A percentile compares a stretch with the other conserved stretches of the same genome.
These are phyloP conservation scores for Pterocles orientalis DNA, from an alignment of 2,113 vertebrate species.

Conservation along the genomic window DNA sequence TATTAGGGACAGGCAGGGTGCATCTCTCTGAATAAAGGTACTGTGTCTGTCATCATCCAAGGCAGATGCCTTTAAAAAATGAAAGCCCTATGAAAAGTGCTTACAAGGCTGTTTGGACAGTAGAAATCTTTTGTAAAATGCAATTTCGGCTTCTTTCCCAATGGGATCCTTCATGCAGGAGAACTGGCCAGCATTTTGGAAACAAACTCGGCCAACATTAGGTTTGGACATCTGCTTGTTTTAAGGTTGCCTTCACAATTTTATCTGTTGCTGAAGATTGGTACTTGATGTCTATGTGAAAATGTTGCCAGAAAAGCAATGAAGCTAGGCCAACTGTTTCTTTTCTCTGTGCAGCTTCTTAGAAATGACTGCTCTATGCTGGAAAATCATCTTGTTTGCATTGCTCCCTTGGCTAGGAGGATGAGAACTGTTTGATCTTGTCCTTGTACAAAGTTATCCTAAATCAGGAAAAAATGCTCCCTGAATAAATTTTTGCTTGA, in stretches of 20 bases:
- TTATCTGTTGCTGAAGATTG: constrained; percentile 50
- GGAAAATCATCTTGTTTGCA: constrained; percentile 23
- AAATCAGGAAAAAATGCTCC: background rate
- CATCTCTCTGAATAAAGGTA: constrained; percentile 43
- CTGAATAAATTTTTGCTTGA: background rate
- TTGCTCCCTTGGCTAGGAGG: background rate
- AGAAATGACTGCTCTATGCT: background rate
- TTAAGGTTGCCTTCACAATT: constrained; percentile 67
- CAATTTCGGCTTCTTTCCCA: constrained; percentile 7
- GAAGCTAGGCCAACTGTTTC: constrained; percentile 40
- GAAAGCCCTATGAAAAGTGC: constrained; percentile 18
- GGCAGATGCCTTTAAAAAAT: background rate
- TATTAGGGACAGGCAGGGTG: constrained; percentile 42
- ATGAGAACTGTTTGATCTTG: background rate
- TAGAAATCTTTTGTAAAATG: constrained; percentile 18
- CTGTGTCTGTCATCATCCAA: background rate
- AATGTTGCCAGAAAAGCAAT: constrained; percentile 48
- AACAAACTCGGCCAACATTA: constrained; percentile 23
- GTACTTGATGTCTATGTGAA: constrained; percentile 48
- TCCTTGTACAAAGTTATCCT: background rate
- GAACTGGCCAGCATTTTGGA: constrained; percentile 34
- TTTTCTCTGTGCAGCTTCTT: background rate
- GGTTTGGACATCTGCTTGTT: constrained; percentile 58
- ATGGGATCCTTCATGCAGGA: background rate
- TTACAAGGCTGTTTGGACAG: constrained; percentile 27